phyloP scores from a whole-genome alignment of 2,113 vertebrate species.

The Cromileptes altivelis region DNA sequence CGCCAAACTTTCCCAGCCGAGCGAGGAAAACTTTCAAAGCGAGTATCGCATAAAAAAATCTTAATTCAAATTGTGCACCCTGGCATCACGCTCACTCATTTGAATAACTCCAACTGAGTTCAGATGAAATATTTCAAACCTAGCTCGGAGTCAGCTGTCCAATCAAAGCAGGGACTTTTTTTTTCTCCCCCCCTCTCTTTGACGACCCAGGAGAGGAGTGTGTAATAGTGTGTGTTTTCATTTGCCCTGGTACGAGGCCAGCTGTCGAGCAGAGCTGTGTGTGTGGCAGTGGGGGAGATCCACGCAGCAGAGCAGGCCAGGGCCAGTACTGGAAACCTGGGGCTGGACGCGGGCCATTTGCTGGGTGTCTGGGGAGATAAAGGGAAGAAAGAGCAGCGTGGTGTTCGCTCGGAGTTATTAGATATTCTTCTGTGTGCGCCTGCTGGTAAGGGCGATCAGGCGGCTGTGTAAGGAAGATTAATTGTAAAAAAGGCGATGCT shows the following conservation, averaged over 20 bases:
- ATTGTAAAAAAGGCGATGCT: constrained; percentile 48
- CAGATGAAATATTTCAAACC: constrained; percentile 74
- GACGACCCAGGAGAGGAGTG: constrained; percentile 60
- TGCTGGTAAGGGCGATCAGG: constrained; percentile 3
- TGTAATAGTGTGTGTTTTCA: constrained; percentile 81
- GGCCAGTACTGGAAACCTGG: constrained; percentile 54
- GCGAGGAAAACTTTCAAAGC: neutral
- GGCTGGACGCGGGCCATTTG: constrained; percentile 81
- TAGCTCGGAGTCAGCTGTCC: constrained; percentile 78
- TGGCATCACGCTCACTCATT: constrained; percentile 36
- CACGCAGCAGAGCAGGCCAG: constrained; percentile 36
- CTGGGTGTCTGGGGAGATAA: constrained; percentile 69
- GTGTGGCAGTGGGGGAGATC: constrained; percentile 71
- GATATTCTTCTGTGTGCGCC: constrained; percentile 47
- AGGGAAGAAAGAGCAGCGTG: constrained; percentile 15
- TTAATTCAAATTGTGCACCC: neutral
- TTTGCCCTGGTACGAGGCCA: constrained; percentile 82
- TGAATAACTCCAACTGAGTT: constrained; percentile 69
- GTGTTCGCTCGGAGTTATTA: constrained; percentile 38
- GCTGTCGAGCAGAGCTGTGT: constrained; percentile 84
- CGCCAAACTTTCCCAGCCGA: neutral
- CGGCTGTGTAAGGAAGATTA: constrained; percentile 42
- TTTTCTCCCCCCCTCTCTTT: neutral
- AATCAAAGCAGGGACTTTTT: constrained; percentile 66
- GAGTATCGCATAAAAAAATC: neutral